phyloP scores from a whole-genome alignment of 1,140 invertebrate species.

The Zaprionus kolodkinae region DNA sequence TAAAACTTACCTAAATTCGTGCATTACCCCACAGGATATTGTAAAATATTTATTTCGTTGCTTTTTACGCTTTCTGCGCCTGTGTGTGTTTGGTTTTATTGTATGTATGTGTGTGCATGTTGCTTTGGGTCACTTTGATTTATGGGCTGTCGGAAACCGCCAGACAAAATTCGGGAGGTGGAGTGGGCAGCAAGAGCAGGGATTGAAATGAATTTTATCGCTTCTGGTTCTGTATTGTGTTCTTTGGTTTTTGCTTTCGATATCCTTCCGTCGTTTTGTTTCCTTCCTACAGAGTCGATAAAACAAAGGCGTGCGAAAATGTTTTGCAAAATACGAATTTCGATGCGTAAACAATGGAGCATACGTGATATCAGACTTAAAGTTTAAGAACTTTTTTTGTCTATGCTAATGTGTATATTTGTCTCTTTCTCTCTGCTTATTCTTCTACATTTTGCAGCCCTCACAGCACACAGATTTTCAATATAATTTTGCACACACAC shows the following conservation, averaged over 20 bases:
- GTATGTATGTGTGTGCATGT: conserved; percentile 8
- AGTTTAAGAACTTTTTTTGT: conserved; percentile 35
- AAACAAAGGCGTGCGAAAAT: conserved; percentile 59
- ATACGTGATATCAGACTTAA: conserved; percentile 56
- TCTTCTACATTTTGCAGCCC: conserved; percentile 60
- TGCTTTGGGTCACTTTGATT: conserved; percentile 63
- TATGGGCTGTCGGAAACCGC: conserved; percentile 61
- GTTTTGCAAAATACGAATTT: conserved; percentile 47
- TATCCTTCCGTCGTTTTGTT: conserved; percentile 22
- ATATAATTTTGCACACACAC: conserved; percentile 67
- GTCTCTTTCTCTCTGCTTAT: conserved; percentile 21
- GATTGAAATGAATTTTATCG: conserved; percentile 27
- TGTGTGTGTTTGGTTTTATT: background rate
- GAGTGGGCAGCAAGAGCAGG: background rate
- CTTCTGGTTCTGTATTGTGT: conserved; percentile 28
- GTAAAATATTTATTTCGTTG: conserved; percentile 9
- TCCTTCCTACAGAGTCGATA: conserved; percentile 36
- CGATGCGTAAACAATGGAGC: conserved; percentile 57
- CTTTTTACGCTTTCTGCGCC: background rate
- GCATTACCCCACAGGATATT: background rate
- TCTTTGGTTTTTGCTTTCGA: conserved; percentile 28
- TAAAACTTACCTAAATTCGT: background rate
- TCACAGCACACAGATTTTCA: conserved; percentile 36
- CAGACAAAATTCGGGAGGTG: conserved; percentile 40
- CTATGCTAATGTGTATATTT: conserved; percentile 48